Evolutionary conservation across 2,888 invertebrate genomes (phyloP), one percentile per base, ranked within the genome.

Genomic region (Diogma glabrata): DNA sequence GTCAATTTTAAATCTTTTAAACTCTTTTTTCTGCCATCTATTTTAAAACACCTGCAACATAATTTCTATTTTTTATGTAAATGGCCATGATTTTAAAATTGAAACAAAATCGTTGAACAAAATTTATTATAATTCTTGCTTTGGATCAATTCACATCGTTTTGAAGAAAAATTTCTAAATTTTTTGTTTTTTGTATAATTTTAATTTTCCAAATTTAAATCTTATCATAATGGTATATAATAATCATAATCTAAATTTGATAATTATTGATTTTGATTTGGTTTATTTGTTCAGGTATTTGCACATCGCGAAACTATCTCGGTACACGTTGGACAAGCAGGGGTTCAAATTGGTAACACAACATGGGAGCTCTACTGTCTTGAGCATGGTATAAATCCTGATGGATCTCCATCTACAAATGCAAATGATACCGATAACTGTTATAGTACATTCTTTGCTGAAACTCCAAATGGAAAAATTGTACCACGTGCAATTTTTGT

Each of bases 401-500:
- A 86, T 62, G 87, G 87, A 2, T 79, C 78, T 17, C 73, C 85
- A 69, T 72, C 73, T 2, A 67, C 70, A 14, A 61, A 68, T 2
- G 62, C 60, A 54, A 70, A 70, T 2, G 60, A 69, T 20, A 57
- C 61, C 16, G 71, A 69, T 47, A 67, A 72, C 36, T 78, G 78
- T 62, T 82, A 78, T 64, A 80, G 80, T 55, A 81, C 84, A 2
- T 84, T 84, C 65, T 84, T 84, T 67, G 76, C 78, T 10, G 89
- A 91, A 67, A 88, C 88, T 5, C 84, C 79, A 57, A 66, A 81
- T 54, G 89, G 89, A 24, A 90, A 89, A 69, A 86, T 89, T 76
- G 89, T 90, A 46, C 90, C 91, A 2, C 72, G 91, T 56, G 84
- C 83, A 2, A 78, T 91, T 33, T 87, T 91, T 77, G 84, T 92